Percentiles rank a stretch among this genome's conserved stretches.
These are phyloP conservation scores for Caenorhabditis sp. DNA, from an alignment of 2,888 invertebrate genomes.

Conservation along the genomic window DNA sequence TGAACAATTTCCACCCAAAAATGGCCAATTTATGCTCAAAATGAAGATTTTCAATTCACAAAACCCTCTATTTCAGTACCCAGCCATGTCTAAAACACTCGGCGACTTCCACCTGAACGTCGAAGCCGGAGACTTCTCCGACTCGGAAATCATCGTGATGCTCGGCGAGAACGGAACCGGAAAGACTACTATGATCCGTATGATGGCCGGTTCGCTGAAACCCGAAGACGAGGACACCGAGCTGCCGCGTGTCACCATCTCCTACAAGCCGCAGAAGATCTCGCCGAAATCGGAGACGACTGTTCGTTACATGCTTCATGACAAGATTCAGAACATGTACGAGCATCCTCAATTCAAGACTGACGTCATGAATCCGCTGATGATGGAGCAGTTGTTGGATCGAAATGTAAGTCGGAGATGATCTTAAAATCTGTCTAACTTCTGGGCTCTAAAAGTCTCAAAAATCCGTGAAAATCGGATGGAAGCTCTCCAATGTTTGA, in stretches of 20 bases:
- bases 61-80: constrained; percentile 86
- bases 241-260: constrained; percentile 94
- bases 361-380: constrained; percentile 93
- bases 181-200: constrained; percentile 98
- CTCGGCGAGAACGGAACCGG: constrained; percentile 98
- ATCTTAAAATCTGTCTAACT: neutral
- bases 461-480: too few relatives aligned
- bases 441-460: too few relatives aligned
- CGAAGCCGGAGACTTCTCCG: constrained; percentile 95
- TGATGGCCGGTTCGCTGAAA: constrained; percentile 96
- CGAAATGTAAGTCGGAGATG: too few relatives aligned
- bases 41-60: neutral
- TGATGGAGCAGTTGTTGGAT: constrained; percentile 81
- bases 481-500: too few relatives aligned
- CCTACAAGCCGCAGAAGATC: constrained; percentile 99
- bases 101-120: constrained; percentile 89
- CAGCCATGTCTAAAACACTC: constrained; percentile 89
- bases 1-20: neutral
- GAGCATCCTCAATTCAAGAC: constrained; percentile 97
- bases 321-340: constrained; percentile 97
- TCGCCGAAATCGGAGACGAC: constrained; percentile 96
- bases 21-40: neutral
- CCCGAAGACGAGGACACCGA: constrained; percentile 87
- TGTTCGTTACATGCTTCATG: constrained; percentile 92
- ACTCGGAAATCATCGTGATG: constrained; percentile 98